Conservation (phyloP, 2,888 invertebrate species). For the Sphaeridia pumilis region DNA sequence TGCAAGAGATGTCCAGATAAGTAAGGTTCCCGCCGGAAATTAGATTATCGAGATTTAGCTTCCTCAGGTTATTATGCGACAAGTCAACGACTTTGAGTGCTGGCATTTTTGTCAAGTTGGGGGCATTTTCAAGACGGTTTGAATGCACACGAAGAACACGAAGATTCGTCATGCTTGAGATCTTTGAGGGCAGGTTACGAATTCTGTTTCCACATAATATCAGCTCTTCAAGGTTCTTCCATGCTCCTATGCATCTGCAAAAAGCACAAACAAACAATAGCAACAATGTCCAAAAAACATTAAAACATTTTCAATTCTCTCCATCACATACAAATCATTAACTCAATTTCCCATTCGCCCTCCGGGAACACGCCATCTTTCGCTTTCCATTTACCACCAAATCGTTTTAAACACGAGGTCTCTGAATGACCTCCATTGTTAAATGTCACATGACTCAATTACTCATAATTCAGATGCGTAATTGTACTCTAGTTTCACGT, state of each 20-base stretch:
- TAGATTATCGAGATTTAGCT: constrained; percentile 59
- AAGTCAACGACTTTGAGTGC: constrained; percentile 67
- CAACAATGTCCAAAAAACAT: neutral
- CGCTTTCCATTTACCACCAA: no score
- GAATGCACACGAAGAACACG: constrained; percentile 68
- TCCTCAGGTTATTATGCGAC: constrained; percentile 72
- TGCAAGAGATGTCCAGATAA: constrained; percentile 73
- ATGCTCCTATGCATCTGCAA: constrained; percentile 54
- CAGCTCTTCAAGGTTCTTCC: constrained; percentile 69
- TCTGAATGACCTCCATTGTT: no score
- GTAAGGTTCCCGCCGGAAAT: constrained; percentile 62
- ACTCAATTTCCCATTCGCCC: no score
- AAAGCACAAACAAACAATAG: neutral
- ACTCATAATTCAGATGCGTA: no score
- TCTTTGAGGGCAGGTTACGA: constrained; percentile 60
- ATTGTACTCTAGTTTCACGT: no score
- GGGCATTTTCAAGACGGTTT: constrained; percentile 61
- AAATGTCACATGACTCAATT: no score
- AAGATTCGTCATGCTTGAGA: constrained; percentile 58
- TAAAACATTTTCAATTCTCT: neutral
- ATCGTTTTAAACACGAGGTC: no score
- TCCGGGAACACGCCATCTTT: no score
- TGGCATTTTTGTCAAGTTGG: constrained; percentile 60
- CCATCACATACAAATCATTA: neutral
- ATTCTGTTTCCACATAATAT: constrained; percentile 71